Conservation (phyloP, 2,888 invertebrate species). For the Elmis aenea region DNA sequence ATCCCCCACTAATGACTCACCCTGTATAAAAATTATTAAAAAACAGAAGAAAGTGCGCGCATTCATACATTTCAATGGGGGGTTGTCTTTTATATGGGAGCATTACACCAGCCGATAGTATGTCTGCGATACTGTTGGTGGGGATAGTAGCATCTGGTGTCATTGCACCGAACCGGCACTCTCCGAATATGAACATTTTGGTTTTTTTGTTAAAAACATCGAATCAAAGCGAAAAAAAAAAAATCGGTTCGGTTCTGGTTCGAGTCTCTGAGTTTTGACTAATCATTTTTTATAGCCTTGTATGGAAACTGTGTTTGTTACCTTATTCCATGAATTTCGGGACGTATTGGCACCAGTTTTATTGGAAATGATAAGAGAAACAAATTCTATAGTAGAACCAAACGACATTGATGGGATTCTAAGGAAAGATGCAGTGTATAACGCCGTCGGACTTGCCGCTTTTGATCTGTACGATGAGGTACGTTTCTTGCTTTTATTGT, state of each 20-base stretch:
- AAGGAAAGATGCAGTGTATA: slow-evolving; percentile 89
- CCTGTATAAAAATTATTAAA: too few relatives aligned
- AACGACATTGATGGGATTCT: slow-evolving; percentile 75
- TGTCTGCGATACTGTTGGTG: too few relatives aligned
- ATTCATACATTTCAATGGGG: too few relatives aligned
- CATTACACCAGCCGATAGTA: too few relatives aligned
- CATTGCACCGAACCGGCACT: too few relatives aligned
- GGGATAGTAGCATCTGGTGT: too few relatives aligned
- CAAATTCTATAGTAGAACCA: slow-evolving; percentile 60
- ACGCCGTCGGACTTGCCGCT: slow-evolving; percentile 83
- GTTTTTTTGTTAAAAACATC: slow-evolving; percentile 5
- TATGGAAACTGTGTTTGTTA: slow-evolving; percentile 79
- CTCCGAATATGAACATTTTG: slow-evolving; percentile 8
- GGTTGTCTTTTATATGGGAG: too few relatives aligned
- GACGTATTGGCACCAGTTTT: slow-evolving; percentile 68
- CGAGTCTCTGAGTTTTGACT: too few relatives aligned
- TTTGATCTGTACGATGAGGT: slow-evolving; percentile 89
- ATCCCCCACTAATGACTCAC: too few relatives aligned
- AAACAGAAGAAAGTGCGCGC: too few relatives aligned
- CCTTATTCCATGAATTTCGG: slow-evolving; percentile 77
- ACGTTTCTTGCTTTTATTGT: slow-evolving; percentile 32
- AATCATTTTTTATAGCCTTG: slow-evolving; percentile 62
- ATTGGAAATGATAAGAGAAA: slow-evolving; percentile 62
- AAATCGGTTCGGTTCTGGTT: too few relatives aligned
- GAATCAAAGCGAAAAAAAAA: too few relatives aligned